These are phyloP conservation scores for Centruroides sculpturatus DNA, from an alignment of 1,140 invertebrate species.

Conservation along the genomic window DNA sequence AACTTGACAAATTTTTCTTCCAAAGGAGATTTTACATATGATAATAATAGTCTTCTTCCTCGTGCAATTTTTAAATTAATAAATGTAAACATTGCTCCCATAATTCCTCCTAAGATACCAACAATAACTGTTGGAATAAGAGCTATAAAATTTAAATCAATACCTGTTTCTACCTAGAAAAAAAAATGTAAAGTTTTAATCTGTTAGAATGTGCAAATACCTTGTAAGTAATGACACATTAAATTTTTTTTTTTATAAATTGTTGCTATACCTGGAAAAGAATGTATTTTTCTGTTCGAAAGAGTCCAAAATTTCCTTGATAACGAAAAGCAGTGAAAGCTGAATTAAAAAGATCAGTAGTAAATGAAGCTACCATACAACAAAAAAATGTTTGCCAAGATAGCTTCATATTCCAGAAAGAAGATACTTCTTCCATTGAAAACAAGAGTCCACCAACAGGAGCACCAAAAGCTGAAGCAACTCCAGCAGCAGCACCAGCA, in stretches of 20 bases:
- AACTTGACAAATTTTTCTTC: background rate
- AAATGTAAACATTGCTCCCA: conserved; percentile 87
- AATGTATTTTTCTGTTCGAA: conserved; percentile 23
- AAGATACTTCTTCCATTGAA: conserved; percentile 97
- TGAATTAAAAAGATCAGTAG: conserved; percentile 36
- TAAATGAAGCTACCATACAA: conserved; percentile 93
- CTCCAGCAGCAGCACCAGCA: conserved; percentile 93
- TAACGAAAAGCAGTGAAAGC: conserved; percentile 29
- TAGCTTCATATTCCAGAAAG: conserved; percentile 98
- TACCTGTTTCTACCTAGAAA: conserved; percentile 7
- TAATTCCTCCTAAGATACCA: conserved; percentile 65
- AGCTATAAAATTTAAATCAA: conserved; percentile 14
- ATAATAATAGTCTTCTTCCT: conserved; percentile 1
- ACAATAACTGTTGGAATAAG: conserved; percentile 44
- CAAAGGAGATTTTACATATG: background rate
- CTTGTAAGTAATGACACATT: no score
- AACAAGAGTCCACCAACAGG: conserved; percentile 94
- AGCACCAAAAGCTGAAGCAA: conserved; percentile 97
- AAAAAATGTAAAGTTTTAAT: background rate
- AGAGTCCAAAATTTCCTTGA: conserved; percentile 29
- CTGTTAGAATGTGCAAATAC: no score
- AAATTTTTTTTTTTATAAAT: no score
- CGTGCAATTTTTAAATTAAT: conserved; percentile 72
- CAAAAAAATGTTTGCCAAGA: conserved; percentile 99
- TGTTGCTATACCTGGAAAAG: conserved; percentile 6